A percentile compares a stretch with the other conserved stretches of the same genome.
These are phyloP conservation scores for Arrhamphus sclerolepis DNA, from an alignment of 2,797 vertebrate species.

Conservation along the genomic window DNA sequence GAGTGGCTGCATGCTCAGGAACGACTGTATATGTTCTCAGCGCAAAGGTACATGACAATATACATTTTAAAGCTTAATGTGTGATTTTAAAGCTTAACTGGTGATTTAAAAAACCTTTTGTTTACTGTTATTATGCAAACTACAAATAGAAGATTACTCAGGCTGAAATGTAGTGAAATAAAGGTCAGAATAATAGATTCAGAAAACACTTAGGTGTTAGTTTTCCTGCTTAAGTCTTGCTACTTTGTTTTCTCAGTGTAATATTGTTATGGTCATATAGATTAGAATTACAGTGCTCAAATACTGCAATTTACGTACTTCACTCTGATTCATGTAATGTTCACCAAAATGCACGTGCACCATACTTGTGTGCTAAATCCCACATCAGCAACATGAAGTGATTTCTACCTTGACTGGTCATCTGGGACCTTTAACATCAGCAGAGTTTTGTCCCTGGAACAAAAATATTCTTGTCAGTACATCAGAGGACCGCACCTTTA, in stretches of 20 bases:
- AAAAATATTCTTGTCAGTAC: slow-evolving; percentile 81
- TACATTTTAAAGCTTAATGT: not conserved
- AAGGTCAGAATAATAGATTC: too few species aligned
- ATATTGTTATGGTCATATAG: too few species aligned
- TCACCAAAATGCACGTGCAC: too few species aligned
- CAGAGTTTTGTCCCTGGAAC: slow-evolving; percentile 87
- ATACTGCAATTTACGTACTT: too few species aligned
- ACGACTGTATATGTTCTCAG: slow-evolving; percentile 67
- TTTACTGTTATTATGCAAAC: too few species aligned
- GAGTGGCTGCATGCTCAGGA: slow-evolving; percentile 75
- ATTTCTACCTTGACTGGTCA: slow-evolving; percentile 81
- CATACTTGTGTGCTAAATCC: slow-evolving; percentile 11
- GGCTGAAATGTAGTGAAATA: too few species aligned
- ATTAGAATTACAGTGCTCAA: too few species aligned
- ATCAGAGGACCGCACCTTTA: slow-evolving; percentile 92
- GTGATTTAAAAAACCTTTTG: too few species aligned
- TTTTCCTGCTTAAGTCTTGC: not conserved
- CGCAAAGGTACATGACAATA: slow-evolving; percentile 66
- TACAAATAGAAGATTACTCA: too few species aligned
- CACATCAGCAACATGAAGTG: slow-evolving; percentile 62
- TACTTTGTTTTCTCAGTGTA: too few species aligned
- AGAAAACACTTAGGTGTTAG: not conserved
- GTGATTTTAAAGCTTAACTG: not conserved
- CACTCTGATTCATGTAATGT: too few species aligned
- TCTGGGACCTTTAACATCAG: slow-evolving; percentile 83